A percentile compares a stretch with the other conserved stretches of the same genome.
These are phyloP conservation scores for Acanthurus leucopareius DNA, from an alignment of 2,797 vertebrate species.

Conservation along the genomic window DNA sequence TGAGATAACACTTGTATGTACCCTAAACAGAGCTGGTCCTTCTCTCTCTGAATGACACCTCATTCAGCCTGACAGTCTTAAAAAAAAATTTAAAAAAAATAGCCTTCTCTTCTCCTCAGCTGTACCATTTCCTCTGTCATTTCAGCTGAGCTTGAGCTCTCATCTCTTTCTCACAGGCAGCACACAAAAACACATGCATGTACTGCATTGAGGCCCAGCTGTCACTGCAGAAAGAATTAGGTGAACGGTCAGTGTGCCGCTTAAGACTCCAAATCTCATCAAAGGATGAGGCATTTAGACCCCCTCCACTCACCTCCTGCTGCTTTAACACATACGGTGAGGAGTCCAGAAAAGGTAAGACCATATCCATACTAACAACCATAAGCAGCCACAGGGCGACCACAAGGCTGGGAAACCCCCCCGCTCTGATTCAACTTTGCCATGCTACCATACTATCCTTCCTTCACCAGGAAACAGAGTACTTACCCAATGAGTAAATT, in stretches of 20 bases:
- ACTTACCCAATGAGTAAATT: background rate
- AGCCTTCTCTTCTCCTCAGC: background rate
- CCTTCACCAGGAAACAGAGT: background rate
- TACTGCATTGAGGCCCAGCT: conserved; percentile 49
- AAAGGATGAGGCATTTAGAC: conserved; percentile 71
- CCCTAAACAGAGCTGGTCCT: background rate
- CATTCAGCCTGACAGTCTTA: background rate
- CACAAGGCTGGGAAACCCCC: background rate
- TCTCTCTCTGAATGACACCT: conserved; percentile 8
- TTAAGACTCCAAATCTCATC: conserved; percentile 76
- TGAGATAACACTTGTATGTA: conserved; percentile 12
- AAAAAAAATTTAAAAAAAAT: too few species aligned
- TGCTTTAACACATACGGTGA: conserved; percentile 23
- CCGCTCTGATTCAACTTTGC: background rate
- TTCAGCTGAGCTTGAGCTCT: conserved; percentile 9
- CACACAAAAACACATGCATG: conserved; percentile 12
- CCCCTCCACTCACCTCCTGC: conserved; percentile 21
- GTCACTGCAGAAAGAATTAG: conserved; percentile 68
- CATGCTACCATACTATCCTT: background rate
- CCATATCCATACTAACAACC: background rate
- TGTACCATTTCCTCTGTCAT: conserved; percentile 41
- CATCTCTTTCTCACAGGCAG: background rate
- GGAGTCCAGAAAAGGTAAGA: conserved; percentile 5
- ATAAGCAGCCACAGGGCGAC: background rate
- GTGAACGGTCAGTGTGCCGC: conserved; percentile 73